Evolutionary conservation across 1,140 invertebrate genomes (phyloP).

Genomic region (Idris sp.): DNA sequence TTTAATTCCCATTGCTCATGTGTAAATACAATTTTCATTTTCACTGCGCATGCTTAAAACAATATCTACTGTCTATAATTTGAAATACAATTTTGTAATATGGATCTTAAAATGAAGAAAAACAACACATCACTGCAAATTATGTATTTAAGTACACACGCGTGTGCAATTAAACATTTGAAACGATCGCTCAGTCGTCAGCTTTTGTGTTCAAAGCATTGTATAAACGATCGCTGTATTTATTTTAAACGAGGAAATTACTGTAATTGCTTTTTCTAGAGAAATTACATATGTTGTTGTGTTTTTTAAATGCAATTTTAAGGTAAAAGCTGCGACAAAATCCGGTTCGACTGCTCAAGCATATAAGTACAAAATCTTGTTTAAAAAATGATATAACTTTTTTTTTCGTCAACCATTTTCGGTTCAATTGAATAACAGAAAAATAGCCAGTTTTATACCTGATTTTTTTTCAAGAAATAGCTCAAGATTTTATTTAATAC

Average conservation of each 20-base stretch:
- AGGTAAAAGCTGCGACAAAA: neutral
- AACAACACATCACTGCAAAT: conserved; percentile 8
- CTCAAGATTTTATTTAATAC: too few species aligned
- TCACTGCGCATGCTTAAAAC: too few species aligned
- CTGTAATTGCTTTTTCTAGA: conserved; percentile 21
- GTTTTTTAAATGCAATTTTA: conserved; percentile 20
- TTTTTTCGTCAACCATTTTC: too few species aligned
- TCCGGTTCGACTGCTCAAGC: neutral
- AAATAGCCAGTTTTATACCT: too few species aligned
- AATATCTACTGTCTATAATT: too few species aligned
- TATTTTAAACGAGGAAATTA: conserved; percentile 34
- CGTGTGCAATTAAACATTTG: conserved; percentile 35
- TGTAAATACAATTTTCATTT: too few species aligned
- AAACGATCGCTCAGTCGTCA: conserved; percentile 10
- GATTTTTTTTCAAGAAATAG: too few species aligned
- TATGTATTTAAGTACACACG: conserved; percentile 29
- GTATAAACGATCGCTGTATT: conserved; percentile 23
- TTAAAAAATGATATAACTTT: neutral
- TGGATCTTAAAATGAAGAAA: too few species aligned
- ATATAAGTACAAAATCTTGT: neutral
- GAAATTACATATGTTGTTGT: conserved; percentile 22
- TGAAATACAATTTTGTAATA: too few species aligned
- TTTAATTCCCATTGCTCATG: too few species aligned
- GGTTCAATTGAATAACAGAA: too few species aligned
- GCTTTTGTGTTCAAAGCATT: conserved; percentile 25